These are phyloP conservation scores for Yponomeuta malinellus DNA, from an alignment of 2,888 invertebrate genomes.

Conservation along the genomic window DNA sequence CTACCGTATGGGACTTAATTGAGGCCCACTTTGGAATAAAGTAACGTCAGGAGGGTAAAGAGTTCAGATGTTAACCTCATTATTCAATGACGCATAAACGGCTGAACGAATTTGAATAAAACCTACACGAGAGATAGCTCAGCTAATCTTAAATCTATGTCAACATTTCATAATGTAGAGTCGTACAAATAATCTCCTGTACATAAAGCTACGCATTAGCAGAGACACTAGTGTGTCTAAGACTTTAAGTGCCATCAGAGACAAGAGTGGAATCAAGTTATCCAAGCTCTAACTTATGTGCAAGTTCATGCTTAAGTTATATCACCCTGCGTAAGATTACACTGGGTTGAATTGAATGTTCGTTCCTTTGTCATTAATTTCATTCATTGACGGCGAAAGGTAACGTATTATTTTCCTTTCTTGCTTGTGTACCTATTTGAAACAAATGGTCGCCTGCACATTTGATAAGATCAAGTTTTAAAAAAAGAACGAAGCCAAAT, in stretches of 20 bases:
- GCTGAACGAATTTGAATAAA: too few relatives aligned
- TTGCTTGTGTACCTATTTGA: constrained; percentile 24
- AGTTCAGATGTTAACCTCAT: too few relatives aligned
- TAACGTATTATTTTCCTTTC: neutral
- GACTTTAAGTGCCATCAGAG: neutral
- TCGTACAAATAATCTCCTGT: neutral
- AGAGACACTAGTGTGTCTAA: neutral
- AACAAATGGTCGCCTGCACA: constrained; percentile 36
- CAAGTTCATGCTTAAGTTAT: constrained; percentile 31
- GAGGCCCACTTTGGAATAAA: too few relatives aligned
- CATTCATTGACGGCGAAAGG: neutral
- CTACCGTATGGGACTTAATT: too few relatives aligned
- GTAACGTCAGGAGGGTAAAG: too few relatives aligned
- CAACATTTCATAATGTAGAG: too few relatives aligned
- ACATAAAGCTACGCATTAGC: neutral
- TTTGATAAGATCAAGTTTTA: constrained; percentile 32
- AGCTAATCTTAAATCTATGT: too few relatives aligned
- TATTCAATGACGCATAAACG: too few relatives aligned
- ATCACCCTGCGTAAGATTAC: constrained; percentile 1
- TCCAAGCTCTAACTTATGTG: constrained; percentile 32
- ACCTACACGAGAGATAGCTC: too few relatives aligned
- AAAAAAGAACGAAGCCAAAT: constrained; percentile 44
- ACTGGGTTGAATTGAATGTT: neutral
- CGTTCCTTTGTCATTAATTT: neutral
- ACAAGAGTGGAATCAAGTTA: constrained; percentile 31